A percentile compares a stretch with the other conserved stretches of the same genome.
Evolutionary conservation across 2,797 vertebrate genomes (phyloP).

Genomic region (Brachyrhaphis roseni): DNA sequence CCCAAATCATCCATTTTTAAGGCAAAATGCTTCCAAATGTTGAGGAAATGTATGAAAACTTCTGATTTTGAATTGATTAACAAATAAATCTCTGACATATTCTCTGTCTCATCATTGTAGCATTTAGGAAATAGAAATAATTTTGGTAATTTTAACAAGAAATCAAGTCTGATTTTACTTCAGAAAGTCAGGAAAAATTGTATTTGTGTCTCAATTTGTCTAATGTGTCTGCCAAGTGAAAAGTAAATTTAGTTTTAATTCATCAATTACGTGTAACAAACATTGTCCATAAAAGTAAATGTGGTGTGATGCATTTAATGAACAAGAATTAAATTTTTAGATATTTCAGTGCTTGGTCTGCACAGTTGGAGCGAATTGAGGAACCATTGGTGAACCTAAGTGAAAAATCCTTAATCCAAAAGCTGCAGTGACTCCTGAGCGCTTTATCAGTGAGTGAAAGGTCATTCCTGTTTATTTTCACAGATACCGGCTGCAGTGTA

Average conservation of each 20-base stretch:
- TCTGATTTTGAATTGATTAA: background rate
- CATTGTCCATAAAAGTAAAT: background rate
- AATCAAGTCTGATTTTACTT: background rate
- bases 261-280: background rate
- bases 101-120: background rate
- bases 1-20: background rate
- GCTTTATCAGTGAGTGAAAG: conserved; percentile 29
- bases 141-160: background rate
- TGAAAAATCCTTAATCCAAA: background rate
- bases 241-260: background rate
- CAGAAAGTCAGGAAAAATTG: background rate
- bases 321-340: background rate
- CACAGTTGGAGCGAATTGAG: background rate
- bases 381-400: background rate
- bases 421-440: conserved; percentile 8
- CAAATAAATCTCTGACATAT: background rate
- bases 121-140: background rate
- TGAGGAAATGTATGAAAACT: background rate
- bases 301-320: background rate
- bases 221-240: background rate
- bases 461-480: conserved; percentile 40
- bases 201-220: background rate
- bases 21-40: background rate
- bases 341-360: background rate
- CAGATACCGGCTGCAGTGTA: conserved; percentile 33